Evolutionary conservation across 2,113 vertebrate genomes (phyloP), one percentile per base, ranked within the genome.

Genomic region (Apeltes quadracus): DNA sequence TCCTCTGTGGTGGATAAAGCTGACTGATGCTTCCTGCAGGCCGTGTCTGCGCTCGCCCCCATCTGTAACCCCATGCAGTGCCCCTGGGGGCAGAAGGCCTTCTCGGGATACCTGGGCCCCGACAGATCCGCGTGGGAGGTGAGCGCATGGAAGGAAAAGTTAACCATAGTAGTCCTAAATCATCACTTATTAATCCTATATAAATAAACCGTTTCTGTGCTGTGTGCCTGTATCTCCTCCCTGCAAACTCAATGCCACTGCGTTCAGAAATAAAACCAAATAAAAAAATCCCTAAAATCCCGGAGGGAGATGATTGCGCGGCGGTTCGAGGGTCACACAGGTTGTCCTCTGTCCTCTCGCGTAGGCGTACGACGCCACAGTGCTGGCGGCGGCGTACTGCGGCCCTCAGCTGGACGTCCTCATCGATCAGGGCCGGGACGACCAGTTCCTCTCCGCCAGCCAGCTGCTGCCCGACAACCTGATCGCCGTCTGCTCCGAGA

Each of bases 61-160:
- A 95, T 99, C 93, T 99, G 97, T 91, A 99, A 99, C 92, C 98
- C 97, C 0, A 50, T 95, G 46, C 96, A 96, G 89, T 98, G 96
- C 75, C 93, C 95, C 34, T 99, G 97, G 98, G 97, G 98, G 18
- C 97, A 97, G 92, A 99, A 99, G 70, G 97, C 95, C 44, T 96
- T 99, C 29, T 70, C 88, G 1, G 96, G 96, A 34, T 99, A 99
- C 83, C 93, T 99, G 76, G 98, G 97, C 69, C 48, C 95, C 22
- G 96, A 98, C 72, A 71, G 93, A 69, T 92, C 86, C 72, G 94
- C 94, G 10, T 99, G 98, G 98, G 95, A 99, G 96, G 98, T 99
- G 90, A 69, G 73, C 27, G 6, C n/a, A n/a, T n/a, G n/a, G n/a
- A n/a, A n/a, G n/a, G n/a, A n/a, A n/a, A n/a, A n/a, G n/a, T n/a